Evolutionary conservation across 1,140 invertebrate genomes (phyloP).

Genomic region (Plutomurus gul): DNA sequence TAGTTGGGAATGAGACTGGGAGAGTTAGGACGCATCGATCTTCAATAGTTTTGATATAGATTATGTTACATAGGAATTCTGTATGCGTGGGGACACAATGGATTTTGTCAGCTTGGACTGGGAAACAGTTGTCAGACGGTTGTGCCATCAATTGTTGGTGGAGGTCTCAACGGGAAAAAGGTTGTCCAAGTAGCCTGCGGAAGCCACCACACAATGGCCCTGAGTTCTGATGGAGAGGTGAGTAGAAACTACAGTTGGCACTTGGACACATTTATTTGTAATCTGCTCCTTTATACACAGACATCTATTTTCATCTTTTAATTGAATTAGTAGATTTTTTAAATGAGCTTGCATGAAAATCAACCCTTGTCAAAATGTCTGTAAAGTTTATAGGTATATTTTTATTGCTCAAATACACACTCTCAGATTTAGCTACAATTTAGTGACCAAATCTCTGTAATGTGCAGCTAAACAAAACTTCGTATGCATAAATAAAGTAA

Average conservation of each 20-base stretch:
- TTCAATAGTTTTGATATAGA: too few relatives aligned
- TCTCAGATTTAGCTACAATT: too few relatives aligned
- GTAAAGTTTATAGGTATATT: too few relatives aligned
- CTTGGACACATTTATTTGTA: background rate
- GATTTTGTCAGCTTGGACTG: constrained; percentile 67
- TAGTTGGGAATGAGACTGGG: too few relatives aligned
- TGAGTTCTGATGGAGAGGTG: constrained; percentile 68
- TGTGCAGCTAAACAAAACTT: too few relatives aligned
- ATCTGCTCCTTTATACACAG: background rate
- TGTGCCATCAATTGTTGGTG: constrained; percentile 61
- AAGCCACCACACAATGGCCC: constrained; percentile 67
- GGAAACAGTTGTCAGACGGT: constrained; percentile 65
- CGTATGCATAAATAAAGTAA: too few relatives aligned
- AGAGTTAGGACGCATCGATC: too few relatives aligned
- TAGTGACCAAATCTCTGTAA: too few relatives aligned
- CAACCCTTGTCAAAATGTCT: too few relatives aligned
- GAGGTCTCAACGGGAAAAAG: constrained; percentile 61
- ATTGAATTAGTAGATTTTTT: background rate
- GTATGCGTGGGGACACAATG: constrained; percentile 72
- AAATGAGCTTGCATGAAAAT: background rate
- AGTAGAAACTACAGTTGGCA: too few relatives aligned
- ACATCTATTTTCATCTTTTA: background rate
- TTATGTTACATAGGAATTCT: constrained; percentile 60
- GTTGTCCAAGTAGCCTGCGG: constrained; percentile 67
- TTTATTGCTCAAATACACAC: too few relatives aligned